phyloP scores from a whole-genome alignment of 2,888 invertebrate genomes.

The Nymphalis c-album region DNA sequence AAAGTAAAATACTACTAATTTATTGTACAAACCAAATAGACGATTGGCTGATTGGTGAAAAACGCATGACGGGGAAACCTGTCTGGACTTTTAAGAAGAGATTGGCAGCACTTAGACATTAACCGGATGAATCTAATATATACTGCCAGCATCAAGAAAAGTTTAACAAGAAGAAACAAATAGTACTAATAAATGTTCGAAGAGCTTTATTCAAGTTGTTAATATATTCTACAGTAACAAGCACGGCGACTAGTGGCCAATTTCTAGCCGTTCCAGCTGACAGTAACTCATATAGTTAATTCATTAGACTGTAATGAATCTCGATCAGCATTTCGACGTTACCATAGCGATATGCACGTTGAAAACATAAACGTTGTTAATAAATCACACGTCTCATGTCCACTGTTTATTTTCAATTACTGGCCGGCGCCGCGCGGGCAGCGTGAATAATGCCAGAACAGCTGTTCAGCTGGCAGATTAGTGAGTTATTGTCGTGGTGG shows the following conservation, averaged over 20 bases:
- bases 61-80: too few species aligned
- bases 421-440: conserved; percentile 45
- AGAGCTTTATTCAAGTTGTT: too few species aligned
- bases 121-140: too few species aligned
- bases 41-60: too few species aligned
- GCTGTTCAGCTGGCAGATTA: conserved; percentile 57
- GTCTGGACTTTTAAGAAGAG: too few species aligned
- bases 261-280: neutral
- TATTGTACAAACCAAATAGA: neutral
- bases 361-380: conserved; percentile 49
- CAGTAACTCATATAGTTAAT: conserved; percentile 15
- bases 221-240: too few species aligned
- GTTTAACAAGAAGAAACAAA: too few species aligned
- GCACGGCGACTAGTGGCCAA: too few species aligned
- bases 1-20: neutral
- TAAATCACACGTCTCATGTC: conserved; percentile 55
- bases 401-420: conserved; percentile 74
- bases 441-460: conserved; percentile 51
- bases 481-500: conserved; percentile 52
- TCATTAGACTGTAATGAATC: conserved; percentile 15
- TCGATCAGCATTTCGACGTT: conserved; percentile 8
- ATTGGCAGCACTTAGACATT: too few species aligned
- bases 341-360: conserved; percentile 23
- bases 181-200: too few species aligned
- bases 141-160: too few species aligned